Evolutionary conservation across 2,113 vertebrate genomes (phyloP), one percentile per base, ranked within the genome.

Genomic region (Tricholaema leucomelas): DNA sequence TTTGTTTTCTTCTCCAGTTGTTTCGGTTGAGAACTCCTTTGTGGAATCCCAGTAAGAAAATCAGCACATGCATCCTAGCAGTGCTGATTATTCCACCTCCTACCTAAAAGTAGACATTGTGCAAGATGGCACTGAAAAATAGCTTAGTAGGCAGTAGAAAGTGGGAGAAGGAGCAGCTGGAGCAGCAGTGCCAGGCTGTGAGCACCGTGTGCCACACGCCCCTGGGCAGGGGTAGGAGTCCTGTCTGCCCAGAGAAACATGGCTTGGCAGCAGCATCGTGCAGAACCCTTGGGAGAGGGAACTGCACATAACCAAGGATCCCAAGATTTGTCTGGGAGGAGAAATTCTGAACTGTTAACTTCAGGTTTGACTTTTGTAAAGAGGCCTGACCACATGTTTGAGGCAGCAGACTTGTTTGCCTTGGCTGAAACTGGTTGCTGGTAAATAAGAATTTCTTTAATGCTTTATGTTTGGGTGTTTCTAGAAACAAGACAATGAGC

Each of bases 41-140:
- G 24, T 66, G 89, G 59, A 91, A 66, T 83, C 63, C 77, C 90
- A 73, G 2, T 79, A 78, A 90, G 92, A 91, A 92, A 85, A 79
- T 35, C 86, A 85, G 81, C 13, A 19, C 55, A 59, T 70, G 40
- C 1, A 0, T 92, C 74, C 71, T 88, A 79, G 59, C 28, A 71
- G 33, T 27, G 67, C 86, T 79, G 74, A 52, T 82, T 90, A 87
- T 91, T 81, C 50, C 10, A 13, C 72, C 44, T 31, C 76, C 28
- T 75, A 31, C 78, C 83, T 90, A 70, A 79, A 84, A 85, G 66
- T 10, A 91, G 54, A 14, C 28, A 5, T 36, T 61, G 65, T 88
- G 55, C 7, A 2, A 90, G 69, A 50, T 91, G 81, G 81, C 78
- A 69, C 58, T 73, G 78, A 66, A 63, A 79, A 91, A 61, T 75